phyloP scores from a whole-genome alignment of 2,797 vertebrate genomes.

The Platalea minor region DNA sequence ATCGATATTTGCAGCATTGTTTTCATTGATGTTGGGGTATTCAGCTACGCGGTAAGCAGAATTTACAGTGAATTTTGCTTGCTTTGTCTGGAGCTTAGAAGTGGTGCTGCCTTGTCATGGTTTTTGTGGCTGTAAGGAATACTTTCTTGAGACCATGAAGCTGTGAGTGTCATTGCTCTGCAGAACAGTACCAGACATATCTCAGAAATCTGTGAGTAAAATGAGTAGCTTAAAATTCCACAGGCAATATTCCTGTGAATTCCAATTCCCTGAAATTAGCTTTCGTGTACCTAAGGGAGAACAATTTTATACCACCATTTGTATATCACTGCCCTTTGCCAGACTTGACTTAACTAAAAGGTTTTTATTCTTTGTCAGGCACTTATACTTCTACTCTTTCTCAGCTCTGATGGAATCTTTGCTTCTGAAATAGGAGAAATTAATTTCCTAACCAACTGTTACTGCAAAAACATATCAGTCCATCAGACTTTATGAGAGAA shows the following conservation, averaged over 20 bases:
- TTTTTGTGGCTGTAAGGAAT: neutral
- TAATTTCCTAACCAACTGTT: neutral
- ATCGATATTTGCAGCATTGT: neutral
- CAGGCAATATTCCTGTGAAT: neutral
- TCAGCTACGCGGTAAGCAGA: neutral
- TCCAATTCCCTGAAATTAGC: neutral
- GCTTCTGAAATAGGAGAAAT: neutral
- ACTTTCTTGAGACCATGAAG: neutral
- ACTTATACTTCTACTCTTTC: neutral
- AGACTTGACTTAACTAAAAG: neutral
- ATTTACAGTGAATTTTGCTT: neutral
- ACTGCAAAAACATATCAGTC: neutral
- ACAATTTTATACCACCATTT: neutral
- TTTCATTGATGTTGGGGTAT: neutral
- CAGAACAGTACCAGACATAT: neutral
- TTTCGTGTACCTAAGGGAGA: neutral
- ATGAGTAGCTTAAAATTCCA: neutral
- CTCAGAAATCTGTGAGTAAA: neutral
- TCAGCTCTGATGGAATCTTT: neutral
- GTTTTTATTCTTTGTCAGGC: neutral
- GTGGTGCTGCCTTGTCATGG: neutral
- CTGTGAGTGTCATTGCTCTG: neutral
- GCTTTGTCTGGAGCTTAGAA: neutral
- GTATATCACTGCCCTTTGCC: neutral
- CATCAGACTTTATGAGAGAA: neutral